These are phyloP conservation scores for Oceanites oceanicus DNA, from an alignment of 2,113 vertebrate species.

Conservation along the genomic window DNA sequence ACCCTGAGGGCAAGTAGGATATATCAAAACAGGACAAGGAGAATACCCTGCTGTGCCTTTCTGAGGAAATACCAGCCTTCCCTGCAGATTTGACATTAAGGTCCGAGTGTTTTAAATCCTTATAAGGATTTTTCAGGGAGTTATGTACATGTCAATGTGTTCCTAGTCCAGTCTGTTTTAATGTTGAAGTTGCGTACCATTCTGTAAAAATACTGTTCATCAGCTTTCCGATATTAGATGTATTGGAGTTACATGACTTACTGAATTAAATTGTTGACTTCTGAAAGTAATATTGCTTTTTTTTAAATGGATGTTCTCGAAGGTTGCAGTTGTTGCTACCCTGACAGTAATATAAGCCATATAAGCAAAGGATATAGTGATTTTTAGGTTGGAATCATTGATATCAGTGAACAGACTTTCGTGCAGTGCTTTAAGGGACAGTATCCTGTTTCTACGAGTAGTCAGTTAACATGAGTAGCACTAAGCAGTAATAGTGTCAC, in stretches of 20 bases:
- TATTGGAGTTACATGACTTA: not conserved
- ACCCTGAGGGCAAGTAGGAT: slow-evolving; percentile 32
- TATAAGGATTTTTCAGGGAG: slow-evolving; percentile 45
- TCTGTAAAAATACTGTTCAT: not conserved
- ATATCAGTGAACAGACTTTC: not conserved
- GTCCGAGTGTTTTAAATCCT: slow-evolving; percentile 40
- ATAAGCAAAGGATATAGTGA: not conserved
- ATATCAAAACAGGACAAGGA: slow-evolving; percentile 55
- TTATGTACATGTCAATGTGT: slow-evolving; percentile 35
- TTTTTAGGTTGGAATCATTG: not conserved
- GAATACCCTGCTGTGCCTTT: slow-evolving; percentile 59
- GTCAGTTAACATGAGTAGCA: not conserved
- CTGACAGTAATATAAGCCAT: not conserved
- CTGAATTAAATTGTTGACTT: not conserved
- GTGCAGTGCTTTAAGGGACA: not conserved
- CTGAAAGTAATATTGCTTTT: not conserved
- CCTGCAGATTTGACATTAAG: slow-evolving; percentile 48
- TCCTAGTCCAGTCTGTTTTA: not conserved
- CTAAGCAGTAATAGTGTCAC: not conserved
- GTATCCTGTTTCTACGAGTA: not conserved
- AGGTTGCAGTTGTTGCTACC: not conserved
- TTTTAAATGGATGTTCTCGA: not conserved
- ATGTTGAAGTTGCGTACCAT: not conserved
- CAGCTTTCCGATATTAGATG: not conserved
- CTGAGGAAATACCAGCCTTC: slow-evolving; percentile 65